phyloP scores from a whole-genome alignment of 2,113 vertebrate genomes.

The Jacana jacana region DNA sequence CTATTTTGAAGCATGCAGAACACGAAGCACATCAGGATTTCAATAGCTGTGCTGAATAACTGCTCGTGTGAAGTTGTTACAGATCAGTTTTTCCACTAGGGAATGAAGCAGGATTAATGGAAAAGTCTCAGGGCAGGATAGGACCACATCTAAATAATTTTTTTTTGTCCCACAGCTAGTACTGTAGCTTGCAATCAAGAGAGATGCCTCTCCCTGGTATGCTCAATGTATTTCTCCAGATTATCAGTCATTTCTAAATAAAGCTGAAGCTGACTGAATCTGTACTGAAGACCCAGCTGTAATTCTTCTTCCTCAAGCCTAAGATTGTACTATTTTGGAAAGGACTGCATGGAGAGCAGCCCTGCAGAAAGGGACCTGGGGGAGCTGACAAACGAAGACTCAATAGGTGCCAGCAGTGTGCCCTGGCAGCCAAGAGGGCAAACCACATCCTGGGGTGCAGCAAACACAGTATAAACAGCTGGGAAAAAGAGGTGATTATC shows the following conservation, averaged over 20 bases:
- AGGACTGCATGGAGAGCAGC: neutral
- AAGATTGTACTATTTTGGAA: neutral
- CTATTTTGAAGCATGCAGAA: neutral
- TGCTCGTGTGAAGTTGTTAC: neutral
- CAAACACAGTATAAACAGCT: neutral
- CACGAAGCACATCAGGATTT: neutral
- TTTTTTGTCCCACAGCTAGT: neutral
- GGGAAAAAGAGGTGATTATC: neutral
- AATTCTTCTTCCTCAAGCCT: neutral
- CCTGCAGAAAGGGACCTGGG: neutral
- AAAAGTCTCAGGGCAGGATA: neutral
- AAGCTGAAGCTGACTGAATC: neutral
- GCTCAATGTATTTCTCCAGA: neutral
- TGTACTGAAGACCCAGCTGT: neutral
- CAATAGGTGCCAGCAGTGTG: neutral
- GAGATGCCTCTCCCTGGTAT: neutral
- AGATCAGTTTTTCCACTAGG: neutral
- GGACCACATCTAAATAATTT: neutral
- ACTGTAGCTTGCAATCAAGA: neutral
- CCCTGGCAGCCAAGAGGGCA: neutral
- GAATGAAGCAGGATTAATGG: neutral
- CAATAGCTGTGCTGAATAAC: neutral
- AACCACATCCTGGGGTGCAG: accelerated
- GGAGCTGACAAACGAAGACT: accelerated
- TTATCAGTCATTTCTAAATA: neutral